Percentiles rank a stretch among this genome's conserved stretches.
phyloP scores from a whole-genome alignment of 2,888 invertebrate genomes.

The Masnerella sp. region DNA sequence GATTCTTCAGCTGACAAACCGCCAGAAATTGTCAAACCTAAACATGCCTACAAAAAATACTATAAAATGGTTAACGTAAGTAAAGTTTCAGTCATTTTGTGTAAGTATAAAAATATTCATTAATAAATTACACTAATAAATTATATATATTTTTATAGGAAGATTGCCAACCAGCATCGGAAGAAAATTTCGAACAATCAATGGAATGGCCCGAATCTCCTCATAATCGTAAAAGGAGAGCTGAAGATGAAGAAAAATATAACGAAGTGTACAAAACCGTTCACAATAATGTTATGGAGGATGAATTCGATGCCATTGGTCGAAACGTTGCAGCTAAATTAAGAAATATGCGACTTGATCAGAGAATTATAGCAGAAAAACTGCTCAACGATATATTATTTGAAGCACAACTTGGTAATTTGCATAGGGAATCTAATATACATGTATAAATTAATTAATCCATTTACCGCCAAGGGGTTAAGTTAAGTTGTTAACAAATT shows the following conservation, averaged over 20 bases:
- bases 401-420: conserved; percentile 77
- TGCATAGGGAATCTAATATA: conserved; percentile 76
- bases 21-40: conserved; percentile 70
- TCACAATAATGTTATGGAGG: conserved; percentile 70
- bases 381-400: conserved; percentile 77
- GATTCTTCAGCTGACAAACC: conserved; percentile 71
- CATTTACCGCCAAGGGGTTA: conserved; percentile 3
- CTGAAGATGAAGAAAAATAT: conserved; percentile 68
- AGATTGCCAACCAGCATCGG: conserved; percentile 66
- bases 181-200: conserved; percentile 68
- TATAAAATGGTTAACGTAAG: conserved; percentile 65
- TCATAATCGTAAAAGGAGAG: conserved; percentile 65
- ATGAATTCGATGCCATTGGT: conserved; percentile 77
- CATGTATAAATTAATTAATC: conserved; percentile 67
- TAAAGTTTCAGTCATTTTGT: background rate
- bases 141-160: conserved; percentile 64
- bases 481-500: background rate
- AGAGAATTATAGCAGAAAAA: conserved; percentile 78
- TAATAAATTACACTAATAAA: background rate
- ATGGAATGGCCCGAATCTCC: conserved; percentile 69
- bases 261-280: conserved; percentile 68
- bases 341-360: conserved; percentile 76
- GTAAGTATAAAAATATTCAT: conserved; percentile 1
- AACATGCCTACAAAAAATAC: conserved; percentile 71
- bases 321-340: conserved; percentile 77